Evolutionary conservation across 2,888 invertebrate genomes (phyloP), one percentile per base, ranked within the genome.

Genomic region (Conchocele bisecta): DNA sequence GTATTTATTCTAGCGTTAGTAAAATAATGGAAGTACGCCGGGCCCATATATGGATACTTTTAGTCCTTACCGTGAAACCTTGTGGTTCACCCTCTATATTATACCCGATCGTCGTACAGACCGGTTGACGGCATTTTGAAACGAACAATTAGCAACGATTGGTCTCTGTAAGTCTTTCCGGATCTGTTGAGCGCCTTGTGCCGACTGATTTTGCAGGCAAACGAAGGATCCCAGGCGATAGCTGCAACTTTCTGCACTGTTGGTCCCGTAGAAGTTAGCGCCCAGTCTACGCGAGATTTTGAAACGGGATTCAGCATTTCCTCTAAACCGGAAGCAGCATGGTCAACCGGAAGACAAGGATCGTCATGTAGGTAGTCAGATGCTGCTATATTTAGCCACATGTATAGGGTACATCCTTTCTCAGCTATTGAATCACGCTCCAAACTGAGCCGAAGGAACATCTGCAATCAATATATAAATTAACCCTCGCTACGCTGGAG

Each of bases 311-410:
- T 66, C 46, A 74, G 54, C 15, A 84, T 59, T 53, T 83, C 75
- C 1, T 68, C 70, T 65, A 82, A 58, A 9, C 83, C 86, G 7
- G 86, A 86, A 2, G 67, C 77, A 2, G 59, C 39, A 7, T 50
- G 50, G 39, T 86, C 86, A 7, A 84, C 80, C 4, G 84, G 85
- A 9, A 85, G 66, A 70, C 86, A 86, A 0, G 83, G 83, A 20
- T 84, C 81, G 20, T 84, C 81, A 26, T 79, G 56, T 7, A 86
- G 65, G 56, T 79, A 69, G 26, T 86, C 86, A 60, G 81, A 87
- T 0, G 87, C 85, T 68, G 87, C 86, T n/a, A 86, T 69, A 42
- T 79, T 75, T 9, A 87, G 61, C 88, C 88, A 88, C 5, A 84
- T n/a, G n/a, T n/a, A n/a, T n/a, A n/a, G n/a, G n/a, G n/a, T n/a